A percentile compares a stretch with the other conserved stretches of the same genome.
Conservation (phyloP, 2,888 invertebrate genomes). For the Phengaris alcon region DNA sequence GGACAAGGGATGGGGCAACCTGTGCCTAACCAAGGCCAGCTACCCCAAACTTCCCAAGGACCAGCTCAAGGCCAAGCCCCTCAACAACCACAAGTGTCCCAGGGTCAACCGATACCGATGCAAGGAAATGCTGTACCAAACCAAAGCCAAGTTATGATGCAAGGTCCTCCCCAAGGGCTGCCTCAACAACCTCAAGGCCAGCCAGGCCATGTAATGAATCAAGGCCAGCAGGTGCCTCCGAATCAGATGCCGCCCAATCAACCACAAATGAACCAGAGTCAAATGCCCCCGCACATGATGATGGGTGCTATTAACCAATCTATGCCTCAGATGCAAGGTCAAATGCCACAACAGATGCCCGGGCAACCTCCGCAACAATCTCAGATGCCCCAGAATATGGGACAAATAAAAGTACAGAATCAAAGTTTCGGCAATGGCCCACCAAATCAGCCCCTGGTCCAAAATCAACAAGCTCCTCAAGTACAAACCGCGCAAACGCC, state of each 20-base stretch:
- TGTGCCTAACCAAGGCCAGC: slow-evolving; percentile 48
- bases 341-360: slow-evolving; percentile 42
- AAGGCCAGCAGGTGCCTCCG: slow-evolving; percentile 50
- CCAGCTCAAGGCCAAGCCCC: slow-evolving; percentile 45
- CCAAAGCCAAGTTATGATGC: slow-evolving; percentile 54
- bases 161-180: slow-evolving; percentile 39
- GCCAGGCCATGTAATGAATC: slow-evolving; percentile 50
- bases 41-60: slow-evolving; percentile 43
- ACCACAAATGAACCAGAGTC: slow-evolving; percentile 44
- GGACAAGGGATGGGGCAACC: slow-evolving; percentile 49
- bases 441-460: slow-evolving; percentile 43
- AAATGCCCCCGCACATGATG: slow-evolving; percentile 40
- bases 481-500: slow-evolving; percentile 57
- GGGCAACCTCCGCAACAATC: slow-evolving; percentile 36
- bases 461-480: slow-evolving; percentile 42
- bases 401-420: slow-evolving; percentile 37
- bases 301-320: slow-evolving; percentile 43
- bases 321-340: slow-evolving; percentile 45
- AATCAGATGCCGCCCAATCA: slow-evolving; percentile 50
- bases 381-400: slow-evolving; percentile 39
- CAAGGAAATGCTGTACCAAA: slow-evolving; percentile 48
- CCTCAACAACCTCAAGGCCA: slow-evolving; percentile 42
- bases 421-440: slow-evolving; percentile 46
- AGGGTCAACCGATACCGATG: slow-evolving; percentile 49
- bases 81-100: slow-evolving; percentile 43